phyloP scores from a whole-genome alignment of 37 sponge, comb jelly and placozoan species.

The Amphimedon queenslandica region DNA sequence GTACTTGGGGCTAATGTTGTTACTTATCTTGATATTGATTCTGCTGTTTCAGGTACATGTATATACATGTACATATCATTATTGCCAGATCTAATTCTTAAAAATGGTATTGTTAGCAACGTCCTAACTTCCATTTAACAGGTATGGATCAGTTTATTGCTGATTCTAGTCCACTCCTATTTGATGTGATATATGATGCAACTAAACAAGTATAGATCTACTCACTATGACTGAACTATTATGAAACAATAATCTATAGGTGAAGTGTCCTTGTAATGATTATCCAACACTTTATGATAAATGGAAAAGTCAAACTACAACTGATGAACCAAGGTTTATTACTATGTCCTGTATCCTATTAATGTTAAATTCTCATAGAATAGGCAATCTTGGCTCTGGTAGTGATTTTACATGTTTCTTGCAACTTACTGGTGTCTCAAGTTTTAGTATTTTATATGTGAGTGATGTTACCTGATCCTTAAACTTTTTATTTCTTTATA shows the following conservation, averaged over 20 bases:
- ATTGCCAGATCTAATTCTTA: background rate
- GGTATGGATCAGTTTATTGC: background rate
- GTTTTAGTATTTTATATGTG: constrained; percentile 21
- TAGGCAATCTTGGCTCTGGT: constrained; percentile 57
- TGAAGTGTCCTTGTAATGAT: constrained; percentile 46
- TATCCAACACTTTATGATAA: constrained; percentile 63
- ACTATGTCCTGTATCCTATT: background rate
- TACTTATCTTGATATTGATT: constrained; percentile 81
- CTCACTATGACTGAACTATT: background rate
- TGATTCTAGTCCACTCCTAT: constrained; percentile 14
- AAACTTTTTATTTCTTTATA: background rate
- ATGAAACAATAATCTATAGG: constrained; percentile 13
- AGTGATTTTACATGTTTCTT: constrained; percentile 69
- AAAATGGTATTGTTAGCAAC: background rate
- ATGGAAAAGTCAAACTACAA: constrained; percentile 33
- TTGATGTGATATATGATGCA: constrained; percentile 11
- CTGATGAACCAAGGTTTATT: background rate
- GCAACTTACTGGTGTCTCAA: constrained; percentile 67
- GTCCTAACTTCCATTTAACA: background rate
- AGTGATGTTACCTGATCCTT: background rate
- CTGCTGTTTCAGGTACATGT: constrained; percentile 46
- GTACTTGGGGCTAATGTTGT: constrained; percentile 47
- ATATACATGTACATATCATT: background rate
- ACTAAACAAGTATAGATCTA: constrained; percentile 7
- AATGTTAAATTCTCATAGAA: constrained; percentile 7